phyloP scores from a whole-genome alignment of 2,113 vertebrate species.

The Colistium nudipinnis region DNA sequence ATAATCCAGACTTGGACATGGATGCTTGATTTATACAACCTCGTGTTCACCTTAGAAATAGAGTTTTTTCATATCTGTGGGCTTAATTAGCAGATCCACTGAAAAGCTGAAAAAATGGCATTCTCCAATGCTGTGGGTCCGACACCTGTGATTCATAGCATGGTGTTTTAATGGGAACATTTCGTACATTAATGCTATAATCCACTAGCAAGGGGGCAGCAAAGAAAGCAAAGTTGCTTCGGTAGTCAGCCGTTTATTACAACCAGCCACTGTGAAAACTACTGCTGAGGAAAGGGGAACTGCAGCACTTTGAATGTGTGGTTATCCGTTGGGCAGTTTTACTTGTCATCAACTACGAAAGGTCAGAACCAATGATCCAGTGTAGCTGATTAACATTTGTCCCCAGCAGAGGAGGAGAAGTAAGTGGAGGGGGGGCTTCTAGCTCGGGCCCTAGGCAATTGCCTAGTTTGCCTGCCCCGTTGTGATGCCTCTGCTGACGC shows the following conservation, averaged over 20 bases:
- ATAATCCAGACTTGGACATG: conserved; percentile 19
- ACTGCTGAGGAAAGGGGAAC: too few relatives aligned
- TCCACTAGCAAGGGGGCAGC: neutral
- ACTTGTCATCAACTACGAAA: too few relatives aligned
- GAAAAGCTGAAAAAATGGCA: neutral
- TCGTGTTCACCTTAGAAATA: neutral
- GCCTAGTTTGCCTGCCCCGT: too few relatives aligned
- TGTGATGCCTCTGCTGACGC: conserved; percentile 4
- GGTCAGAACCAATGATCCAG: too few relatives aligned
- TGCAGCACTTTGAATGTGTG: too few relatives aligned
- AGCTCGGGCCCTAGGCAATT: too few relatives aligned
- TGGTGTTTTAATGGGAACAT: neutral
- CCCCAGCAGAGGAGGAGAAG: too few relatives aligned
- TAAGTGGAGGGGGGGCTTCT: too few relatives aligned
- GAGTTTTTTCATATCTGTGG: neutral
- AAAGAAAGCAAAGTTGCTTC: neutral
- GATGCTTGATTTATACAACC: neutral
- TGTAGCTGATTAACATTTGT: too few relatives aligned
- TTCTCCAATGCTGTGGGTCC: neutral
- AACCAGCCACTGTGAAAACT: conserved; percentile 5
- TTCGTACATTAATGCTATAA: neutral
- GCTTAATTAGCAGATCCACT: neutral
- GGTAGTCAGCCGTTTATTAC: neutral
- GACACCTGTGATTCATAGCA: neutral
- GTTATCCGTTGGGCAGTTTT: too few relatives aligned